Evolutionary conservation across 2,113 vertebrate genomes (phyloP).

Genomic region (Pelobates fuscus): DNA sequence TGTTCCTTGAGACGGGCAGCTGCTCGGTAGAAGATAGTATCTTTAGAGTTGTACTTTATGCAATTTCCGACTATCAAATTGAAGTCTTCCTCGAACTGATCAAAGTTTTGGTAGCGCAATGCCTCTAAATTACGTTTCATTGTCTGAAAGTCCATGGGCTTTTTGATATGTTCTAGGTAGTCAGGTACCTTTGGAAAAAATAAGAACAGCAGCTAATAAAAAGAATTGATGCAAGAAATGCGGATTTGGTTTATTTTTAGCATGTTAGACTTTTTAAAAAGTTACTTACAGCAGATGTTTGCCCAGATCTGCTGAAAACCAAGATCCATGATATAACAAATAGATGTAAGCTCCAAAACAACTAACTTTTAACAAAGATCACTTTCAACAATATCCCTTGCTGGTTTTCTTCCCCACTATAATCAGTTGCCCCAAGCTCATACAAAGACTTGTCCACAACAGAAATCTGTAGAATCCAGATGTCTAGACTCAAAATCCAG

Average conservation of each 20-base stretch:
- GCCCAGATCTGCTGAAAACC: too few species aligned
- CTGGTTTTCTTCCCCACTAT: too few species aligned
- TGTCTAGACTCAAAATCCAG: too few species aligned
- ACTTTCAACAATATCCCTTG: too few species aligned
- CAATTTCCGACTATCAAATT: constrained; percentile 97
- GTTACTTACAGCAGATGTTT: too few species aligned
- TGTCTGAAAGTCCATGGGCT: constrained; percentile 98
- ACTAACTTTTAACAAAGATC: too few species aligned
- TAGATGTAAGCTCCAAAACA: too few species aligned
- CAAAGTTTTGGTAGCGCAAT: constrained; percentile 92
- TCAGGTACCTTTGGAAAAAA: constrained; percentile 83
- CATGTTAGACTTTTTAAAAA: not conserved
- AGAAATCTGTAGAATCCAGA: too few species aligned
- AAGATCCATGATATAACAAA: too few species aligned
- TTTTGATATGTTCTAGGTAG: constrained; percentile 97
- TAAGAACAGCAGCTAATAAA: constrained; percentile 53
- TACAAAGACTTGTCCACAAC: too few species aligned
- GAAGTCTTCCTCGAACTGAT: constrained; percentile 95
- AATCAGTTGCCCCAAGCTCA: too few species aligned
- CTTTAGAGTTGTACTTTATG: constrained; percentile 98
- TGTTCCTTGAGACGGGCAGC: constrained; percentile 91
- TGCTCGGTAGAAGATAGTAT: constrained; percentile 95
- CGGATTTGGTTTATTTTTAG: too few species aligned
- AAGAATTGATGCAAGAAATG: not conserved
- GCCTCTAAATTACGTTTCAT: constrained; percentile 95